Percentiles rank a stretch among this genome's conserved stretches.
These are phyloP conservation scores for Syngnathoides biaculeatus DNA, from an alignment of 2,113 vertebrate genomes.

Conservation along the genomic window DNA sequence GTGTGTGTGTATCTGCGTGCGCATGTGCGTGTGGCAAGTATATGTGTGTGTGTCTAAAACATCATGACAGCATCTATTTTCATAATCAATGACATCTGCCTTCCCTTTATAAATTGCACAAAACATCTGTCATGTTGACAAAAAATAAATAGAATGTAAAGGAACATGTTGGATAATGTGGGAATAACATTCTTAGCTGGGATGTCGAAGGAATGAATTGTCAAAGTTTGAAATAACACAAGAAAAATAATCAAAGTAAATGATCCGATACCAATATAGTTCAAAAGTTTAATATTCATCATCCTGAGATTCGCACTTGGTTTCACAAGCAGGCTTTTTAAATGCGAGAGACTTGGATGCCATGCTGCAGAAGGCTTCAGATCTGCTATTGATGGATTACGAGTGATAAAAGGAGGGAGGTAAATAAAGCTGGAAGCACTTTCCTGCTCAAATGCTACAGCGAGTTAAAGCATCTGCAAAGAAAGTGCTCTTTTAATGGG, in stretches of 20 bases:
- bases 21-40: too few relatives aligned
- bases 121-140: not conserved
- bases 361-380: conserved; percentile 23
- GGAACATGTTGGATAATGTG: too few relatives aligned
- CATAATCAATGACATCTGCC: not conserved
- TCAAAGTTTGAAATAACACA: not conserved
- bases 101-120: not conserved
- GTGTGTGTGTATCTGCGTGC: too few relatives aligned
- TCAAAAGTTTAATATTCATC: conserved; percentile 38
- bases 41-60: too few relatives aligned
- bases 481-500: conserved; percentile 42
- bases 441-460: conserved; percentile 10
- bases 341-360: not conserved
- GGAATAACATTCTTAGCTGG: not conserved
- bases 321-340: conserved; percentile 17
- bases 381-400: conserved; percentile 22
- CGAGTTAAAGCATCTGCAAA: conserved; percentile 25
- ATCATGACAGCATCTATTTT: not conserved
- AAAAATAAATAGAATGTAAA: not conserved
- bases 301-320: conserved; percentile 3
- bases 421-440: not conserved
- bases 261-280: not conserved
- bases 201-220: not conserved
- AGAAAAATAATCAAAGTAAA: not conserved
- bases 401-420: conserved; percentile 18